These are phyloP conservation scores for Cryptotis parvus DNA, from an alignment of 2,113 vertebrate genomes.

Conservation along the genomic window DNA sequence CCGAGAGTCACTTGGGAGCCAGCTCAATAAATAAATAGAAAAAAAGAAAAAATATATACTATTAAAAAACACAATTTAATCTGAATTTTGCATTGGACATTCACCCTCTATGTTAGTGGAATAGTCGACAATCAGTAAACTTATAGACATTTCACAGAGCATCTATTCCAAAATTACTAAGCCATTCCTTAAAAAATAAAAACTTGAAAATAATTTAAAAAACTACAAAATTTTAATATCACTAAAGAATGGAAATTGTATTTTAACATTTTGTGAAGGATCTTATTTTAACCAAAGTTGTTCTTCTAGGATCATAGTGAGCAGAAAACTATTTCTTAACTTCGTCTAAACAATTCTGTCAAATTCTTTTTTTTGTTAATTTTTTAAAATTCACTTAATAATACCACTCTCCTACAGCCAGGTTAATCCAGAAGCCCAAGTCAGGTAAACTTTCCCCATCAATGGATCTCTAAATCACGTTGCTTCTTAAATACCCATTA, in stretches of 20 bases:
- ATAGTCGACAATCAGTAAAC: no score
- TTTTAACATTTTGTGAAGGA: conserved; percentile 24
- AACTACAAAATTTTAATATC: no score
- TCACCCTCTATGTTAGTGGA: no score
- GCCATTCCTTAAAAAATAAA: no score
- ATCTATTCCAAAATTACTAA: no score
- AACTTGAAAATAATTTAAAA: no score
- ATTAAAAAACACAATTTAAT: no score
- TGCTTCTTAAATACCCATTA: not conserved
- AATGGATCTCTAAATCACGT: not conserved
- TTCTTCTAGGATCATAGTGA: not conserved
- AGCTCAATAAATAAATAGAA: no score
- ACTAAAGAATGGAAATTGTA: not conserved
- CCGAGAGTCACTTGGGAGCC: no score
- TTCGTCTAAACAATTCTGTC: not conserved
- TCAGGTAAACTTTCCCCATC: not conserved
- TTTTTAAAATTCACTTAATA: not conserved
- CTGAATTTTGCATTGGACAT: no score
- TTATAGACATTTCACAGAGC: no score
- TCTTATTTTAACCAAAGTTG: not conserved
- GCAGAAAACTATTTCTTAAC: not conserved
- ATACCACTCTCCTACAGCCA: not conserved
- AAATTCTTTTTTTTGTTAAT: not conserved
- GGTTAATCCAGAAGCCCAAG: not conserved
- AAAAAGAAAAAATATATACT: no score